These are phyloP conservation scores for Psilopogon haemacephalus DNA, from an alignment of 2,113 vertebrate genomes.

Conservation along the genomic window DNA sequence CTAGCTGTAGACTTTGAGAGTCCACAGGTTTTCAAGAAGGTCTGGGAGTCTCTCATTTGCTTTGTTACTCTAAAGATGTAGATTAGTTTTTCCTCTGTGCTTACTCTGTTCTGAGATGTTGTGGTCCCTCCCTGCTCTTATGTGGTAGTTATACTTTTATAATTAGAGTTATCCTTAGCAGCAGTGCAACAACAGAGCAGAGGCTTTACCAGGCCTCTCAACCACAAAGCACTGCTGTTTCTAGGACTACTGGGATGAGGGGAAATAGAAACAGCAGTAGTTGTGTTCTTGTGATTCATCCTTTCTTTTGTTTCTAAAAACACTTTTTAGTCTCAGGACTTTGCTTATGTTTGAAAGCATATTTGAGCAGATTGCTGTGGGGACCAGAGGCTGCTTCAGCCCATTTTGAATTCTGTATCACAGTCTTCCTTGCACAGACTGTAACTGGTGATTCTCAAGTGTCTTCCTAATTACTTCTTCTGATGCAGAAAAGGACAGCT, in stretches of 20 bases:
- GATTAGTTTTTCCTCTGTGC: accelerated
- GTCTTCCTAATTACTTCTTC: not conserved
- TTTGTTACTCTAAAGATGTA: not conserved
- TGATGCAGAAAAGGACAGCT: not conserved
- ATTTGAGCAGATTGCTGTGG: not conserved
- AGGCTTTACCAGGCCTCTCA: accelerated
- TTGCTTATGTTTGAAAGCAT: accelerated
- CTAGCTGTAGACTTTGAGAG: accelerated
- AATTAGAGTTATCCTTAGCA: accelerated
- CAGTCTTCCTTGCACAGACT: no score
- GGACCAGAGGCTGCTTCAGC: not conserved
- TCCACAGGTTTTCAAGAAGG: not conserved
- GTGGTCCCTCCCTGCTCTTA: accelerated
- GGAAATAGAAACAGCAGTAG: accelerated
- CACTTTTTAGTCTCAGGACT: not conserved
- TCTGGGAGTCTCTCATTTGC: not conserved
- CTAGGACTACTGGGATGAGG: not conserved
- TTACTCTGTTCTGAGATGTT: not conserved
- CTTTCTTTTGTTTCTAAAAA: not conserved
- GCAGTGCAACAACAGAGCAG: not conserved
- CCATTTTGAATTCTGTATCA: accelerated
- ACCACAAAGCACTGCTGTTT: accelerated
- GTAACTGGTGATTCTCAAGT: not conserved
- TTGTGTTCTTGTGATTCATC: accelerated
- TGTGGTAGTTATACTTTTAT: accelerated